Conservation (phyloP, 2,797 vertebrate species). For the Acridotheres tristis region DNA sequence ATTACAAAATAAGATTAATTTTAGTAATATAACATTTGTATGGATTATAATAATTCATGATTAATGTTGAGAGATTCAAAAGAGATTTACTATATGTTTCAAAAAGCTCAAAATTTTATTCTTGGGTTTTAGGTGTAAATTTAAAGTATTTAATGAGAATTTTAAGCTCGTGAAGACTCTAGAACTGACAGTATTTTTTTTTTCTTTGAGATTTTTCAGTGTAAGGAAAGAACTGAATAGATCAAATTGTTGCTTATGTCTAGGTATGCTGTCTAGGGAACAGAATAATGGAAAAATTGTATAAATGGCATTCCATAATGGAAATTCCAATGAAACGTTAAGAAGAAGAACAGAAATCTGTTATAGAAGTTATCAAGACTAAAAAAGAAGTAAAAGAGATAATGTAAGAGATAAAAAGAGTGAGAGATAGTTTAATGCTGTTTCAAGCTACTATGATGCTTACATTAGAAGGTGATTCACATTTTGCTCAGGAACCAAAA, state of each 20-base stretch:
- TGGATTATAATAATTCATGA: not conserved
- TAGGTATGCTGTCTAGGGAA: not conserved
- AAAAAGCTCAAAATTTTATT: not conserved
- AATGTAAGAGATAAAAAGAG: not conserved
- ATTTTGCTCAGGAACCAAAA: not conserved
- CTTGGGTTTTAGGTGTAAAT: not conserved
- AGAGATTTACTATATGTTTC: not conserved
- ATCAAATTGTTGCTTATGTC: not conserved
- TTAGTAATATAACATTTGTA: not conserved
- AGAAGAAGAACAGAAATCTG: not conserved
- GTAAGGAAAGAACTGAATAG: not conserved
- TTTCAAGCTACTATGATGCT: not conserved
- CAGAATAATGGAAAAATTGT: not conserved
- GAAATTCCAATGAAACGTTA: not conserved
- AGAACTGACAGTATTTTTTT: not conserved
- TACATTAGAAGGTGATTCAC: not conserved
- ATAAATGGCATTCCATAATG: not conserved
- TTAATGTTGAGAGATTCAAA: not conserved
- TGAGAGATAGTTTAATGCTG: fast-evolving
- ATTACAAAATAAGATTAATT: not conserved
- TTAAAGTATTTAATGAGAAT: not conserved
- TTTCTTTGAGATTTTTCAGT: not conserved
- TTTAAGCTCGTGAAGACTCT: not conserved
- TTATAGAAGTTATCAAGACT: not conserved
- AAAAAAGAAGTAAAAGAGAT: not conserved